phyloP scores from a whole-genome alignment of 2,113 vertebrate genomes.

The Trematomus loennbergii region DNA sequence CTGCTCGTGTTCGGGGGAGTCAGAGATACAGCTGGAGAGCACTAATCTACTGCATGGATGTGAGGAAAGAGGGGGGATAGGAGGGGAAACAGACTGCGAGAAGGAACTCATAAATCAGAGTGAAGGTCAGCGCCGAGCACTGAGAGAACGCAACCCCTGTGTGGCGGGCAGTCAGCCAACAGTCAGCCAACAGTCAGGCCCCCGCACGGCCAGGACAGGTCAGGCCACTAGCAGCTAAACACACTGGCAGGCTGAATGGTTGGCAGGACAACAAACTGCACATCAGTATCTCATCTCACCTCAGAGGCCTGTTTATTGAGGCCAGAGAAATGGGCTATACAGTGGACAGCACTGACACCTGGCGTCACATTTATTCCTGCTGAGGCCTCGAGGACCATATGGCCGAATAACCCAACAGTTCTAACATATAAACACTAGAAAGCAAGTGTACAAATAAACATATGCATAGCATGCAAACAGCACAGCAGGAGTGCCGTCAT shows the following conservation, averaged over 20 bases:
- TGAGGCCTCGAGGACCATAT: constrained; percentile 28
- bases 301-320: constrained; percentile 35
- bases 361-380: constrained; percentile 16
- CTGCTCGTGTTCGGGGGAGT: constrained; percentile 28
- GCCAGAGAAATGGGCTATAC: constrained; percentile 20
- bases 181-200: constrained; percentile 6
- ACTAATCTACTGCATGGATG: constrained; percentile 36
- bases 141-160: constrained; percentile 57
- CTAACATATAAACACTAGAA: constrained; percentile 3
- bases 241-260: constrained; percentile 35
- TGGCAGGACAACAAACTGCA: constrained; percentile 55
- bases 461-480: not conserved
- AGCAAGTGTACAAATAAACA: constrained; percentile 36
- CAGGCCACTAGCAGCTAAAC: constrained; percentile 45
- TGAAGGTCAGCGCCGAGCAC: constrained; percentile 61
- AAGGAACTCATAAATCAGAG: constrained; percentile 72
- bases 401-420: not conserved
- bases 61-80: constrained; percentile 36
- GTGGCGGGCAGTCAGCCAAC: constrained; percentile 55
- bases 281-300: constrained; percentile 52
- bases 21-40: constrained; percentile 35
- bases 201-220: constrained; percentile 23
- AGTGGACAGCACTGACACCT: constrained; percentile 11
- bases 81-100: constrained; percentile 19
- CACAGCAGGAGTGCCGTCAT: not conserved